These are phyloP conservation scores for Caenorhabditis parvicauda DNA, from an alignment of 2,888 invertebrate genomes.

Conservation along the genomic window DNA sequence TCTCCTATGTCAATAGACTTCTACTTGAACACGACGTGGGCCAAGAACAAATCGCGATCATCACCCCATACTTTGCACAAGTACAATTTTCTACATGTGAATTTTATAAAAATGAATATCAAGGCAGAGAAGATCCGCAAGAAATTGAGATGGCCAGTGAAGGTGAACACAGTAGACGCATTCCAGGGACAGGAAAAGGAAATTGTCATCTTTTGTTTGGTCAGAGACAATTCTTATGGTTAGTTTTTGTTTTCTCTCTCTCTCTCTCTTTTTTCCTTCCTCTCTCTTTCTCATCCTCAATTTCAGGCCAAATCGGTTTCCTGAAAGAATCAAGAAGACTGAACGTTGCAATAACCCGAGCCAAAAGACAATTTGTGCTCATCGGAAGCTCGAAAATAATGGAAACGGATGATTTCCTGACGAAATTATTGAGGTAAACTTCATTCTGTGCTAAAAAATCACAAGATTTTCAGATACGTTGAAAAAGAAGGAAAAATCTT, in stretches of 20 bases:
- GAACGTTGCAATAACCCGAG: constrained; percentile 38
- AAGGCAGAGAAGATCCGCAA: constrained; percentile 1
- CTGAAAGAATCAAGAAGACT: constrained; percentile 25
- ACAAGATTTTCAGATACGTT: constrained; percentile 12
- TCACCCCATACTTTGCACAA: constrained; percentile 36
- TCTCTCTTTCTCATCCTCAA: background rate
- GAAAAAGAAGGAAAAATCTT: constrained; percentile 1
- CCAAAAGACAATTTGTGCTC: constrained; percentile 33
- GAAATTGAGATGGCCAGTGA: too few relatives aligned
- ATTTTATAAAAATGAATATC: background rate
- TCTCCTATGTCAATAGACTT: constrained; percentile 16
- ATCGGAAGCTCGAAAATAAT: constrained; percentile 25
- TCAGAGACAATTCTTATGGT: constrained; percentile 35
- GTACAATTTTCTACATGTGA: constrained; percentile 4
- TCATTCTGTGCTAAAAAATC: background rate
- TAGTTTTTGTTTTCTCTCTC: background rate
- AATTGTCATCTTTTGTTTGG: constrained; percentile 39
- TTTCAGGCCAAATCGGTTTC: constrained; percentile 26
- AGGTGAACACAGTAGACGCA: constrained; percentile 29
- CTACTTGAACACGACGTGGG: constrained; percentile 12
- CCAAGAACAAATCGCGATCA: constrained; percentile 25
- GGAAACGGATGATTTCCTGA: constrained; percentile 5
- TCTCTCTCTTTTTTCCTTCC: background rate
- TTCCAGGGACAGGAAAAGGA: constrained; percentile 45
- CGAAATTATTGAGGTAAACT: constrained; percentile 8